Percentiles rank a stretch among this genome's conserved stretches.
Evolutionary conservation across 2,113 vertebrate species (phyloP).

Genomic region (Papio anubis): DNA sequence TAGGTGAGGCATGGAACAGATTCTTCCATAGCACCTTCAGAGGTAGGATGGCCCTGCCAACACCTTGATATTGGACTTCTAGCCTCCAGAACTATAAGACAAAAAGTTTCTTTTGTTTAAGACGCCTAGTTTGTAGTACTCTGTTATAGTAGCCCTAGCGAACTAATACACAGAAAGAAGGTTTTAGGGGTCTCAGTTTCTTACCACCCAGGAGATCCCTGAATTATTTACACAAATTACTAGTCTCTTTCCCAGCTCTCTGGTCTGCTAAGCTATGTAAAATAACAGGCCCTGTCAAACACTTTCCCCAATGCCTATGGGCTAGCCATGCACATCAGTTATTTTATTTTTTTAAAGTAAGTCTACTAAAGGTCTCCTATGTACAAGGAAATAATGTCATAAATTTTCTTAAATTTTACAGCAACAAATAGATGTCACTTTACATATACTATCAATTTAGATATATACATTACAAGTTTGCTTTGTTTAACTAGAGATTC

Average conservation of each 20-base stretch:
- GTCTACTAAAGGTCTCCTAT: background rate
- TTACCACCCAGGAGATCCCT: background rate
- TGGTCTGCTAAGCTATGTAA: background rate
- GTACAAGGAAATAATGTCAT: background rate
- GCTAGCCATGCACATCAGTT: background rate
- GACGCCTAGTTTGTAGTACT: background rate
- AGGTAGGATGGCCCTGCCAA: background rate
- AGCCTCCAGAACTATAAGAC: background rate
- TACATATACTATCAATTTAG: background rate
- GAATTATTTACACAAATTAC: background rate
- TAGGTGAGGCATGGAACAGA: background rate
- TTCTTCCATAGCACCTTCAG: background rate
- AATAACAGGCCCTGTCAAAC: background rate
- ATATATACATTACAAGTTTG: background rate
- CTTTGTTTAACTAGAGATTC: background rate
- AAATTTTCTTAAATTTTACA: background rate
- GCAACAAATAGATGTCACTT: background rate
- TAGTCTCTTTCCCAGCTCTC: background rate
- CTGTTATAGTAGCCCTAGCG: background rate
- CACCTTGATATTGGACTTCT: background rate
- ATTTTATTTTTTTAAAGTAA: background rate
- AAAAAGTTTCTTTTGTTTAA: background rate
- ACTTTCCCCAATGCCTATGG: background rate
- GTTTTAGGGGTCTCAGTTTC: background rate
- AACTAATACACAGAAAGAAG: background rate